Percentiles rank a stretch among this genome's conserved stretches.
These are phyloP conservation scores for Chiroxiphia lanceolata DNA, from an alignment of 2,797 vertebrate genomes.

Conservation along the genomic window DNA sequence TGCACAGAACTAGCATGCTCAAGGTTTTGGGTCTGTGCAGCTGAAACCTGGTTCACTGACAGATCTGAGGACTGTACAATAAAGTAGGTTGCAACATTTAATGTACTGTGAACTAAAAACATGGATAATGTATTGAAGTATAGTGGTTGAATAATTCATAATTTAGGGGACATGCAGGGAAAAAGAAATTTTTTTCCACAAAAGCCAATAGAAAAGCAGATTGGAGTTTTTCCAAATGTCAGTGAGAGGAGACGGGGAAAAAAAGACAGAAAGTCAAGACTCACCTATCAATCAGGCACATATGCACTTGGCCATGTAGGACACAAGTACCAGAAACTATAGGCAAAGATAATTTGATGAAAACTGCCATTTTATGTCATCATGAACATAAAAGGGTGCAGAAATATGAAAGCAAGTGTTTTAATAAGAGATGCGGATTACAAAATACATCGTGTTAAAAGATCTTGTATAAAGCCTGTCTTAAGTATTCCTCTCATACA, in stretches of 20 bases:
- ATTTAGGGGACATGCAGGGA: neutral
- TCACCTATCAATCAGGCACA: neutral
- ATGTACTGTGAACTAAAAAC: neutral
- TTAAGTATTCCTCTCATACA: neutral
- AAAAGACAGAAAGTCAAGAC: neutral
- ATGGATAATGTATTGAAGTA: neutral
- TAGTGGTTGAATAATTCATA: neutral
- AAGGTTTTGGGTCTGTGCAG: neutral
- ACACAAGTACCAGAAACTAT: neutral
- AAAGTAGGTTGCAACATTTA: neutral
- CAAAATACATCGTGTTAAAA: neutral
- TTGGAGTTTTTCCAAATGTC: neutral
- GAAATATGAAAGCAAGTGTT: neutral
- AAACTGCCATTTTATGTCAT: neutral
- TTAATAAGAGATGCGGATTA: neutral
- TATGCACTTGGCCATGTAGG: neutral
- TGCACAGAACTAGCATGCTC: neutral
- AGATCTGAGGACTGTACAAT: neutral
- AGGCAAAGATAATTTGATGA: neutral
- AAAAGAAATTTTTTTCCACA: neutral
- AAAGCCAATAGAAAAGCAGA: neutral
- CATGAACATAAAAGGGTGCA: neutral
- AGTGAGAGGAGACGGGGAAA: accelerated
- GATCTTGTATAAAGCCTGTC: neutral
- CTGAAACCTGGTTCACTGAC: neutral